Base-by-base conservation (phyloP, 2,888 invertebrate genomes). In the Bombylius discolor region DNA sequence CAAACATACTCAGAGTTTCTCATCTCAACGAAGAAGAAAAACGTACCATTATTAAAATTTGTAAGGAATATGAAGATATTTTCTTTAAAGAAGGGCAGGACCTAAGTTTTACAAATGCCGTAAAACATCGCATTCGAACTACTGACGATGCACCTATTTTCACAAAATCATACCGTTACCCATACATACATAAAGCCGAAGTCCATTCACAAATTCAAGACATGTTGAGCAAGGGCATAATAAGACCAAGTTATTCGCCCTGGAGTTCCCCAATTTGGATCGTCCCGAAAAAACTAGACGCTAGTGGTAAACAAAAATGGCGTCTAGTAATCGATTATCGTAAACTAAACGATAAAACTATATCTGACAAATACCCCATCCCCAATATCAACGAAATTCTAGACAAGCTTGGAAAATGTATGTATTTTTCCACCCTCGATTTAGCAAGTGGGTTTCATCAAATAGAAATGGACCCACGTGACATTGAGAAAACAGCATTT, bases 311-410 rank as follows among this genome's bases (percentile, higher is more conserved):
- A 51, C 52, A 56, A 32, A 61, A 60, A 58, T 63, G 49, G 51
- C 44, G 63, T 13, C 44, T 63, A 1, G 61, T 62, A 1, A 58
- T 63, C 11, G 62, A 62, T 49, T 60, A 59, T n/a, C 47, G 57
- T 5, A 48, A 51, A 42, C 11, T 42, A 42, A 42, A 42, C 11
- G 39, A 42, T 23, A 23, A 23, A 23, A 23, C 1, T 23, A 2
- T 23, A 23, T 23, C 23, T 23, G 58, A 57, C 52, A 53, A 55
- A 6, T 53, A 57, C 14, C 56, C 52, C 4, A 34, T 58, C 9
- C 56, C 57, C 8, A 58, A 56, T 34, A 60, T 58, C 13, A 49
- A 60, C 5, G 32, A 42, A 23, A 57, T 59, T 23, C 32, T 53
- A 32, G 58, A 56, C 39, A 57, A 58, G 48, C 11, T 58, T 12